Conservation (phyloP, 2,797 vertebrate species). For the Peromyscus nudipes region DNA sequence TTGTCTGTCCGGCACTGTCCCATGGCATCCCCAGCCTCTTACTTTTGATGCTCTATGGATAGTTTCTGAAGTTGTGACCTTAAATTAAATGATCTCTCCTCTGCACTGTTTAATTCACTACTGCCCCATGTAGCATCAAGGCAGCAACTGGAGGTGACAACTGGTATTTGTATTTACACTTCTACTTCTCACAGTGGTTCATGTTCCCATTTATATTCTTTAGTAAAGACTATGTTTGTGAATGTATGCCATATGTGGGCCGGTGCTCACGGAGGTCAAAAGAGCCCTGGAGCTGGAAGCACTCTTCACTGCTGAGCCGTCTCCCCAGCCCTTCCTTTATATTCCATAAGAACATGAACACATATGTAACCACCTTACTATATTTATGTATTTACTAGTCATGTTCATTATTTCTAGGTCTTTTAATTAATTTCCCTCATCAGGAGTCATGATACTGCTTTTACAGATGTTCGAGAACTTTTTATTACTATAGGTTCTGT, state of each 20-base stretch:
- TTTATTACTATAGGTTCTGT: not conserved
- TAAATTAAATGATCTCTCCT: not conserved
- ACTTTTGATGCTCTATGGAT: not conserved
- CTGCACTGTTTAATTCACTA: not conserved
- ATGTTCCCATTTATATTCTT: not conserved
- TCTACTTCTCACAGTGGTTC: not conserved
- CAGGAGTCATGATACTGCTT: not conserved
- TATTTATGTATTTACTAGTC: not conserved
- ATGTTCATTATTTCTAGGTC: not conserved
- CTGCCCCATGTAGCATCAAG: not conserved
- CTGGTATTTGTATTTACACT: not conserved
- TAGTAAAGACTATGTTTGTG: not conserved
- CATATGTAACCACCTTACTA: not conserved
- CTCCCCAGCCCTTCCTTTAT: not conserved
- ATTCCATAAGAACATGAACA: not conserved
- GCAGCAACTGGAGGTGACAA: not conserved
- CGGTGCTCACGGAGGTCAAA: not conserved
- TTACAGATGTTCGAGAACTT: not conserved
- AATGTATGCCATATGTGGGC: not conserved
- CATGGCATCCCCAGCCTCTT: not conserved
- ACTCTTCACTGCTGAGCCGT: not conserved
- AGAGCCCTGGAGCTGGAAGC: too few species aligned
- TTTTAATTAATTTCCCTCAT: constrained; percentile 9
- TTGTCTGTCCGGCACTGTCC: not conserved
- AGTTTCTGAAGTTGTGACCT: not conserved